Conservation (phyloP, 2,113 vertebrate species). For the Ginglymostoma cirratum region DNA sequence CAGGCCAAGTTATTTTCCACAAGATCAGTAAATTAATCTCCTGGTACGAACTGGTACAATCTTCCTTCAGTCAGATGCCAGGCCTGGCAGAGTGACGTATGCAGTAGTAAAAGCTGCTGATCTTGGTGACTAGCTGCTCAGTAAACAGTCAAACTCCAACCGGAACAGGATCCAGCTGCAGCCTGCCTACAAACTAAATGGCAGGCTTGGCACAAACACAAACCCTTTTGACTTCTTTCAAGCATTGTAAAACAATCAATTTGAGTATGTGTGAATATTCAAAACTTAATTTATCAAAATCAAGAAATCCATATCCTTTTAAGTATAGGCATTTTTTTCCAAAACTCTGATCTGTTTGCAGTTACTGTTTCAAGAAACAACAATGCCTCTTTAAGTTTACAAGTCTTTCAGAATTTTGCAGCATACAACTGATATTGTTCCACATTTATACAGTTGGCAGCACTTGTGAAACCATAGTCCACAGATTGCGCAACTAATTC, state of each 20-base stretch:
- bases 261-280: not conserved
- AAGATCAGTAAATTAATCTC: not conserved
- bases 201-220: not conserved
- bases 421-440: too few relatives aligned
- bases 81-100: not conserved
- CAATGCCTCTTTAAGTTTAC: not conserved
- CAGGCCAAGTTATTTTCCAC: not conserved
- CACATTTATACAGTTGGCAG: not conserved
- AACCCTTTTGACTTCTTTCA: slow-evolving; percentile 19
- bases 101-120: not conserved
- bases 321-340: not conserved
- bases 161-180: slow-evolving; percentile 28
- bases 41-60: not conserved
- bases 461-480: not conserved
- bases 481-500: not conserved
- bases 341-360: not conserved
- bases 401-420: not conserved
- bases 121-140: not conserved
- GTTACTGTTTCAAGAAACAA: not conserved
- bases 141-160: not conserved
- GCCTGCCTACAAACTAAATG: not conserved
- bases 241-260: not conserved
- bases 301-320: not conserved
- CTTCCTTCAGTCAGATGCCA: not conserved
- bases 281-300: not conserved